phyloP scores from a whole-genome alignment of 2,797 vertebrate genomes.

The Mus caroli region DNA sequence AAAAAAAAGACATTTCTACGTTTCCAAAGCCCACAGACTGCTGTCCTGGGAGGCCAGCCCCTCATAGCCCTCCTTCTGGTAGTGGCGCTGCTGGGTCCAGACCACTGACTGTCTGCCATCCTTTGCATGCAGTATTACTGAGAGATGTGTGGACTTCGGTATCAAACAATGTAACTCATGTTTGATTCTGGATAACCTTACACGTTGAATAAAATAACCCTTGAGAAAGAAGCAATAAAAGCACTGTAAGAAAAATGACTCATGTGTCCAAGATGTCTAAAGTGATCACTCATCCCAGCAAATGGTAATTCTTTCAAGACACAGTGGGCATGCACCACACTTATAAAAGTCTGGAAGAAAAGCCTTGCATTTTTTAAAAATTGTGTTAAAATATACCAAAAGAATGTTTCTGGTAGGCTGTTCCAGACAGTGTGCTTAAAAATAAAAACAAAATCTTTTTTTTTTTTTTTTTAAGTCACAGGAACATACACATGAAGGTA shows the following conservation, averaged over 20 bases:
- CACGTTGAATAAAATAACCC: constrained; percentile 81
- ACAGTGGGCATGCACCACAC: constrained; percentile 73
- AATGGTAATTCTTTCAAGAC: constrained; percentile 84
- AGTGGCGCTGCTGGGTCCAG: constrained; percentile 67
- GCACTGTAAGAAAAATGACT: constrained; percentile 77
- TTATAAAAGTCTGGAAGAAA: constrained; percentile 82
- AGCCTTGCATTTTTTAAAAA: constrained; percentile 57
- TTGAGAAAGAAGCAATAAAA: constrained; percentile 85
- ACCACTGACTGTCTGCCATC: constrained; percentile 70
- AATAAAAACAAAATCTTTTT: constrained; percentile 70
- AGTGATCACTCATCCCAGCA: constrained; percentile 82
- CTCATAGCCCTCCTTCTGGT: constrained; percentile 72
- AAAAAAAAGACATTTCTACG: constrained; percentile 81
- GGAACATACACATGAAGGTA: constrained; percentile 46
- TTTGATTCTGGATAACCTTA: constrained; percentile 83
- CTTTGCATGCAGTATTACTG: constrained; percentile 70
- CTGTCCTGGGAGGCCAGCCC: constrained; percentile 80
- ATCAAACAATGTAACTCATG: constrained; percentile 74
- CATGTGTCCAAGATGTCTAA: constrained; percentile 82
- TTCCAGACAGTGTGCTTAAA: constrained; percentile 77
- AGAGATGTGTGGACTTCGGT: constrained; percentile 71
- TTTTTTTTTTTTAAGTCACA: constrained; percentile 52
- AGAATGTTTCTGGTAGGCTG: constrained; percentile 73
- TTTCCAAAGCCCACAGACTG: constrained; percentile 82
- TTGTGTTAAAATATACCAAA: constrained; percentile 79